Base-by-base conservation (phyloP, 2,797 vertebrate species). In the Xenentodon cancila region DNA sequence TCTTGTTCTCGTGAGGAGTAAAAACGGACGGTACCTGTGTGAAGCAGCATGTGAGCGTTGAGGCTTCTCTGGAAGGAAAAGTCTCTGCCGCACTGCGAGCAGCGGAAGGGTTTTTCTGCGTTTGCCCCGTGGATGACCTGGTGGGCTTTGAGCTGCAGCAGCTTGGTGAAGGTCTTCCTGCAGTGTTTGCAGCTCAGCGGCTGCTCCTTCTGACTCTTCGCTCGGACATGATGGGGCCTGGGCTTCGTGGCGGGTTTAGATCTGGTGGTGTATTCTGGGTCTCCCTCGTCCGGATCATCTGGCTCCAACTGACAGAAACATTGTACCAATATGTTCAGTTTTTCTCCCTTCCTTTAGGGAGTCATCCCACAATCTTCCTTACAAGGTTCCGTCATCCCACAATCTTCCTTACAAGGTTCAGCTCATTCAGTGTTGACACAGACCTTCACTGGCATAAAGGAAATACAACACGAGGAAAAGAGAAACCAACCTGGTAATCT, bases 51-150 rank as follows among this genome's bases (percentile, higher is more conserved):
- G 84, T 93, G 91, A 4, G 84, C 64, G 3, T 81, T 72, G 64
- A 93, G 86, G 72, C 82, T 90, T 17, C 84, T 80, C 78, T 91
- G 87, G 64, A 86, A 81, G 0, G 83, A 71, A 13, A 94, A 92
- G 17, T 82, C 76, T 51, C 86, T 48, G 6, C 84, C 81, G 5
- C 92, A 92, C 73, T 89, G 82, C 0, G 78, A 61, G 58, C 92
- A 93, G 53, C 52, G 34, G 52, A 91, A 86, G 12, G 88, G 75
- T 18, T 91, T 92, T 34, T 89, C 86, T 0, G 59, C 9, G 6
- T 21, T 79, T 0, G 77, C 84, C 13, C 59, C 78, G 40, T 91
- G 88, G 12, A 90, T 19, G 0, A 63, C 82, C 72, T 80, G 80
- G 73, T 93, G 89, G 42, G 88, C 90, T 79, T 84, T 90, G 48